Evolutionary conservation across 2,888 invertebrate species (phyloP), one percentile per base, ranked within the genome.

Genomic region (Apotomis capreana): DNA sequence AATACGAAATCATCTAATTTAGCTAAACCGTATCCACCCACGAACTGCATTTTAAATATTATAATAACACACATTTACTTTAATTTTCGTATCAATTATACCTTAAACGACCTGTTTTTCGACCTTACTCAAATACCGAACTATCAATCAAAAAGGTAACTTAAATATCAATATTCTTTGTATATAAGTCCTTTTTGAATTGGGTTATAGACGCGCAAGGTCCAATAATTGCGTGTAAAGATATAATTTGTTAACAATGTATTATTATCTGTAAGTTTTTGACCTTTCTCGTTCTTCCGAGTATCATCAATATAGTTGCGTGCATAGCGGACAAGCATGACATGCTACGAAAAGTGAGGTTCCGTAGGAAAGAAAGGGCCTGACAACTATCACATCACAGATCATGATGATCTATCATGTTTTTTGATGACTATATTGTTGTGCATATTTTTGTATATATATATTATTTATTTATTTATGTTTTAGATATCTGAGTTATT

Each of bases 221-320:
- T 44, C 61, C 61, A 26, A 67, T 62, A 68, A 68, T 72, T 52
- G 72, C 72, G 68, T 68, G 72, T 68, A 59, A 68, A 68, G 58
- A 37, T 63, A 58, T 72, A 72, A 72, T 72, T 72, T 72, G 72
- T 72, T 72, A 68, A 72, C 72, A 63, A 72, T 72, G 68, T 68
- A 57, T 72, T 68, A 68, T 67, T 71, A 67, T 67, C 37, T 52
- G 62, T 68, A 49, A 37, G 63, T 72, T 68, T 62, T 63, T 68
- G 62, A 72, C 68, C 72, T 68, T 72, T 68, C 9, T 12, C 26
- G 55, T 5, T 71, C 68, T 72, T 72, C 68, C 72, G 68, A 52
- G 62, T 68, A 67, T 62, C 71, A 71, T 71, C 62, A 71, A 71
- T 71, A 67, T 60, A 54, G 49, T 13, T 51, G 26, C 36, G 51